Evolutionary conservation across 2,113 vertebrate species (phyloP).

Genomic region (Brachionichthys hirsutus): DNA sequence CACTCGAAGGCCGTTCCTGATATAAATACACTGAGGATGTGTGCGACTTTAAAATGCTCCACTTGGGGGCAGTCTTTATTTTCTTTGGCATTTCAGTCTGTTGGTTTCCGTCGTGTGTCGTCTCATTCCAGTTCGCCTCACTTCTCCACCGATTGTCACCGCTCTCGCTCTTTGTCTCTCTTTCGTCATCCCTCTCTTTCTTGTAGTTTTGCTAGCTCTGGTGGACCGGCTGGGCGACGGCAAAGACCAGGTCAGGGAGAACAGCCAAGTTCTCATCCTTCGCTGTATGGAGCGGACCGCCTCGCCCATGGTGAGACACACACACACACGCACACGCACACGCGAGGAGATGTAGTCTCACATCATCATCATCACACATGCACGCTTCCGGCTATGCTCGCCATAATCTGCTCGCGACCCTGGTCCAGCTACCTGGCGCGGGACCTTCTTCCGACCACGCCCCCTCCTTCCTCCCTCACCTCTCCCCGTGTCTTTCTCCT

Average conservation of each 20-base stretch:
- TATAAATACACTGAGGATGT: constrained; percentile 2
- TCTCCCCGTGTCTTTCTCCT: not conserved
- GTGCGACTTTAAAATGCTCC: constrained; percentile 27
- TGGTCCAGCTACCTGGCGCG: not conserved
- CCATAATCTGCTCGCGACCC: constrained; percentile 36
- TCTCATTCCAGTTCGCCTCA: constrained; percentile 3
- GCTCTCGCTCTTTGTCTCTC: not conserved
- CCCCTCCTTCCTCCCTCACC: not conserved
- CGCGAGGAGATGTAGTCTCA: too few relatives aligned
- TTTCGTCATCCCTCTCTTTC: not conserved
- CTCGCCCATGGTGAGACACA: constrained; percentile 85
- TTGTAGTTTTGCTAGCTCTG: constrained; percentile 85
- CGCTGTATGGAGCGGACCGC: constrained; percentile 88
- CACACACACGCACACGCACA: not conserved
- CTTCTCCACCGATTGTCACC: too few relatives aligned
- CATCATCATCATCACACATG: too few relatives aligned
- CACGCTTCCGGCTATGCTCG: not conserved
- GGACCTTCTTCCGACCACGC: not conserved
- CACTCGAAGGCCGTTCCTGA: not conserved
- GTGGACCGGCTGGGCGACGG: constrained; percentile 93
- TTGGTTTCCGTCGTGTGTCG: constrained; percentile 3
- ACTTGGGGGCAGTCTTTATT: constrained; percentile 51
- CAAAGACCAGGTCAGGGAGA: constrained; percentile 96
- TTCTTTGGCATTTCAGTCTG: constrained; percentile 9
- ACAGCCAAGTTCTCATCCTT: constrained; percentile 88